These are phyloP conservation scores for Cyclina sinensis DNA, from an alignment of 1,140 invertebrate genomes.

Conservation along the genomic window DNA sequence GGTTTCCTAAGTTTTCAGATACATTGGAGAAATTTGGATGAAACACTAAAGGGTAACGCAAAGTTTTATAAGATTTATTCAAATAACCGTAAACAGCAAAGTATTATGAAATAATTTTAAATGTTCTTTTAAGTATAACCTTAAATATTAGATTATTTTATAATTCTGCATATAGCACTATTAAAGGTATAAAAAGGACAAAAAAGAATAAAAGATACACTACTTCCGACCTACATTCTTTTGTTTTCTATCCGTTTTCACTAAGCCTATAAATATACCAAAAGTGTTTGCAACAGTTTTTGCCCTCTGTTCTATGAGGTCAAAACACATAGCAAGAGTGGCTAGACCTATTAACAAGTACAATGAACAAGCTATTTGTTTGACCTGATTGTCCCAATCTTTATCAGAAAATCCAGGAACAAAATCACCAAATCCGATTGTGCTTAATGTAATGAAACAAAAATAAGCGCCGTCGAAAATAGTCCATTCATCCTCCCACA, in stretches of 20 bases:
- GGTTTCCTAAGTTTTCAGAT: too few relatives aligned
- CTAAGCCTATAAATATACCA: constrained; percentile 40
- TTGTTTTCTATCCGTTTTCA: not conserved
- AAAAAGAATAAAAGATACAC: too few relatives aligned
- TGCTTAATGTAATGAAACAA: constrained; percentile 94
- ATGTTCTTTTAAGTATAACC: too few relatives aligned
- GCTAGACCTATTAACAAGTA: constrained; percentile 96
- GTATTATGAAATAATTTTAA: too few relatives aligned
- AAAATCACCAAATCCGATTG: constrained; percentile 98
- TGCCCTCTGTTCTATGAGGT: constrained; percentile 97
- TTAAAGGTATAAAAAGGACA: too few relatives aligned
- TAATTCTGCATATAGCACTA: too few relatives aligned
- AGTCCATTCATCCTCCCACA: constrained; percentile 92
- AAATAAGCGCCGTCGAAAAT: constrained; percentile 97
- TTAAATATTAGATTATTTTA: too few relatives aligned
- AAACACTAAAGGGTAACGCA: too few relatives aligned
- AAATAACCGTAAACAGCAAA: too few relatives aligned
- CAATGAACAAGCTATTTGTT: constrained; percentile 81
- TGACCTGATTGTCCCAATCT: constrained; percentile 86
- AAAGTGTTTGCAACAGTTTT: constrained; percentile 25
- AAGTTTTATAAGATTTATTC: too few relatives aligned
- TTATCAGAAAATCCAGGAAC: constrained; percentile 92
- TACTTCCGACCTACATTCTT: too few relatives aligned
- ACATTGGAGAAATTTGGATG: too few relatives aligned
- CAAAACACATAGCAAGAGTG: constrained; percentile 99